Conservation (phyloP, 2,888 invertebrate genomes). For the Trilocha varians region DNA sequence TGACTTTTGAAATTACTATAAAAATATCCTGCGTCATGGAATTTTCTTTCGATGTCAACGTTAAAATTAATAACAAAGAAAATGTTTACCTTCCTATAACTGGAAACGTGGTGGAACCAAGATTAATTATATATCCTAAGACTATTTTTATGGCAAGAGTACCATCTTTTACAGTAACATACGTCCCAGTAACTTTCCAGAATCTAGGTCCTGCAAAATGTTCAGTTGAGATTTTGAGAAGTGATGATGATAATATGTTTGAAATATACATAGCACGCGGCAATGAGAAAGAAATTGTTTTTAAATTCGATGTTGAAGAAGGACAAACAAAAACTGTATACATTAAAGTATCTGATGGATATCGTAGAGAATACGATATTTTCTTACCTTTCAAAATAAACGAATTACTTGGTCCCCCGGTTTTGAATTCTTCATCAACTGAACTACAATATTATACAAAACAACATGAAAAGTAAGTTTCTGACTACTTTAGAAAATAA, state of each 20-base stretch:
- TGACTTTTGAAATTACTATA: conserved; percentile 55
- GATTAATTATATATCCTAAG: conserved; percentile 59
- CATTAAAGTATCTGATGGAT: conserved; percentile 49
- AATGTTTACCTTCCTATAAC: conserved; percentile 49
- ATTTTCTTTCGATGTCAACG: conserved; percentile 44
- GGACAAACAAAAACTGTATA: conserved; percentile 50
- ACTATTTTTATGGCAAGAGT: conserved; percentile 64
- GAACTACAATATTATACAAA: conserved; percentile 47
- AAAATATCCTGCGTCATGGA: conserved; percentile 57
- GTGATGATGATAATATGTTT: conserved; percentile 50
- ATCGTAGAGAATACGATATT: conserved; percentile 68
- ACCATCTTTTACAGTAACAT: conserved; percentile 49
- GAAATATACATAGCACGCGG: conserved; percentile 43
- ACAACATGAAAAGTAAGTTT: conserved; percentile 43
- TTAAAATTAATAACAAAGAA: conserved; percentile 63
- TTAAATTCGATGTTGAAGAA: conserved; percentile 40
- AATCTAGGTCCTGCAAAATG: conserved; percentile 27
- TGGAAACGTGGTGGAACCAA: conserved; percentile 67
- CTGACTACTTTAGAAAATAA: neutral
- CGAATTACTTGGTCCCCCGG: conserved; percentile 70
- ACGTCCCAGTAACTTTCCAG: conserved; percentile 51
- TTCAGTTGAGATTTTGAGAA: conserved; percentile 18
- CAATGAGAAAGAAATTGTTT: conserved; percentile 46
- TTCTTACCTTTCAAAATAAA: conserved; percentile 75
- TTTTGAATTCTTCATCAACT: conserved; percentile 33